These are phyloP conservation scores for Sisor rabdophorus DNA, from an alignment of 2,113 vertebrate species.

Conservation along the genomic window DNA sequence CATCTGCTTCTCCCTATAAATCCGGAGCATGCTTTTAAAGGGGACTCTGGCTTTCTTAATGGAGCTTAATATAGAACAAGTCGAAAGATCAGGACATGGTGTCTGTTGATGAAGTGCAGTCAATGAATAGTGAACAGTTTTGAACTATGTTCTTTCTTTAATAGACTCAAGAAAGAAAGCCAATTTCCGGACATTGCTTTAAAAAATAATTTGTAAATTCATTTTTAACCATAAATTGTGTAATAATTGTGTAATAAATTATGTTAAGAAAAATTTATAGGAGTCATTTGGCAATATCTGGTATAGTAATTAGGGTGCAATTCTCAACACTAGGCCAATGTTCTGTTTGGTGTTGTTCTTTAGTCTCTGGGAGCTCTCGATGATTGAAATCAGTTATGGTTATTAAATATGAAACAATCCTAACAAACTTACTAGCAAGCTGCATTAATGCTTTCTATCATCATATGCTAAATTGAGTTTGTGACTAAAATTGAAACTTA, in stretches of 20 bases:
- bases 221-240: background rate
- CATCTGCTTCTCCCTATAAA: background rate
- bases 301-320: background rate
- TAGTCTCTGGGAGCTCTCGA: background rate
- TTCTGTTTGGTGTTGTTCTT: background rate
- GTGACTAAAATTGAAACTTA: background rate
- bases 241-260: background rate
- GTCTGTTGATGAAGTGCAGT: slow-evolving; percentile 26
- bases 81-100: slow-evolving; percentile 4
- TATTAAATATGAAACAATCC: background rate
- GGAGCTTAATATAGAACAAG: slow-evolving; percentile 3
- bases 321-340: background rate
- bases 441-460: background rate
- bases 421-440: background rate
- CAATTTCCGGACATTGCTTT: background rate
- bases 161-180: slow-evolving; percentile 13
- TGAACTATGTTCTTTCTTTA: background rate
- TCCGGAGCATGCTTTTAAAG: background rate
- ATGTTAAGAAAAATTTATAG: too few relatives aligned
- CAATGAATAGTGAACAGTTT: slow-evolving; percentile 8
- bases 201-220: background rate
- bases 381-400: background rate
- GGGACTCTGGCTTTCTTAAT: background rate
- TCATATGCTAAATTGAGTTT: background rate
- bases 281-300: background rate